phyloP scores from a whole-genome alignment of 2,888 invertebrate genomes.

The Drosophila demipolita region DNA sequence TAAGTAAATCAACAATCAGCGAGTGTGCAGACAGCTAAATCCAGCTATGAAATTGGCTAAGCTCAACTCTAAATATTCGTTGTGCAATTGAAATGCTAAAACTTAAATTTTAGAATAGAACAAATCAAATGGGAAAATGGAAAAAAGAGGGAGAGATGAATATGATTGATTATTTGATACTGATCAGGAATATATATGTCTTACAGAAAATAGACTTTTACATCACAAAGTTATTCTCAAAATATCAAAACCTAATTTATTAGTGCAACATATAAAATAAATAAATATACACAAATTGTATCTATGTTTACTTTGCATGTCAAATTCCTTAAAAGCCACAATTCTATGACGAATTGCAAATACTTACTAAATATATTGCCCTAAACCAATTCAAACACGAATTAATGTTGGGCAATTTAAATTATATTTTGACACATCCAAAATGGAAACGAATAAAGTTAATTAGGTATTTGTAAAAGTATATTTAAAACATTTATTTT shows the following conservation, averaged over 20 bases:
- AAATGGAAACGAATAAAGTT: background rate
- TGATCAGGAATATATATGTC: background rate
- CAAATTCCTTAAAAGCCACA: background rate
- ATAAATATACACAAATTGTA: background rate
- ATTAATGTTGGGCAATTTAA: background rate
- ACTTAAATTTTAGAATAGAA: background rate
- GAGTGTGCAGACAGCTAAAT: background rate
- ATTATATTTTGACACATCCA: background rate
- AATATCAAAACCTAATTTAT: background rate
- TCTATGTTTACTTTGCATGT: background rate
- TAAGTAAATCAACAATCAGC: slow-evolving; percentile 1
- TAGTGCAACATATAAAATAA: background rate
- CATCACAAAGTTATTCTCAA: background rate
- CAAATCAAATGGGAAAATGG: too few species aligned
- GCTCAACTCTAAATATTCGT: background rate
- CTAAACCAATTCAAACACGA: background rate
- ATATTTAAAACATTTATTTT: slow-evolving; percentile 1
- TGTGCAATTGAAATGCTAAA: background rate
- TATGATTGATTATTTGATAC: background rate
- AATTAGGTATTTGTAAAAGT: background rate
- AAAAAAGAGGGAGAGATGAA: background rate
- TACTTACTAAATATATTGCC: background rate
- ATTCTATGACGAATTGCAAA: background rate
- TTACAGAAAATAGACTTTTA: background rate
- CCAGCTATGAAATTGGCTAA: background rate